These are phyloP conservation scores for Centropus unirufus DNA, from an alignment of 2,113 vertebrate genomes.

Conservation along the genomic window DNA sequence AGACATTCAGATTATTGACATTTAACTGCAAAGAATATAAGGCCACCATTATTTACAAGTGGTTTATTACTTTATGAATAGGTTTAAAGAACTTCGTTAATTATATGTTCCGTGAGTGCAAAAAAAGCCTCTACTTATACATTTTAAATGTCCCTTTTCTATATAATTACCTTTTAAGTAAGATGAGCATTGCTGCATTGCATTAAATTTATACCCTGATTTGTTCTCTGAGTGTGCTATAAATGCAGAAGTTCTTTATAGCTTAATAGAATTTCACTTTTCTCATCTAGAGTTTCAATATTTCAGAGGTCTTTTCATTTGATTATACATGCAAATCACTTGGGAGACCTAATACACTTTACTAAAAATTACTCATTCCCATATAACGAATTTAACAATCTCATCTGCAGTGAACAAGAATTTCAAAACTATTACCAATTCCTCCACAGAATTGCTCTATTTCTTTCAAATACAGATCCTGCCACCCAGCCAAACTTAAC, in stretches of 20 bases:
- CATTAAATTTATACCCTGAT: conserved; percentile 64
- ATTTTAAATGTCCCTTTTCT: conserved; percentile 70
- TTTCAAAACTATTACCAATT: conserved; percentile 1
- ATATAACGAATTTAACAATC: conserved; percentile 53
- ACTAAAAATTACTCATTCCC: conserved; percentile 67
- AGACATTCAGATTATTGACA: conserved; percentile 75
- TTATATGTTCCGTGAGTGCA: conserved; percentile 69
- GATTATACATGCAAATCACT: conserved; percentile 72
- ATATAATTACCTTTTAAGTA: conserved; percentile 75
- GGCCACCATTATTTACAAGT: conserved; percentile 76
- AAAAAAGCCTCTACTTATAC: conserved; percentile 65
- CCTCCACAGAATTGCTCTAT: background rate
- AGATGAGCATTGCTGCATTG: conserved; percentile 68
- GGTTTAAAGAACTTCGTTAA: conserved; percentile 75
- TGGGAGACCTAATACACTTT: conserved; percentile 61
- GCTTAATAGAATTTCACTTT: conserved; percentile 71
- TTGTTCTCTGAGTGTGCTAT: conserved; percentile 55
- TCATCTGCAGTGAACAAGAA: conserved; percentile 42
- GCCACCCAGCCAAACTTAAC: background rate
- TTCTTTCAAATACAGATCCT: conserved; percentile 6
- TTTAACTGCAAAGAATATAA: conserved; percentile 69
- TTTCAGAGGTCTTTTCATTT: conserved; percentile 62
- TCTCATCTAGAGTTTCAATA: conserved; percentile 65
- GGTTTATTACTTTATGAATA: conserved; percentile 77
- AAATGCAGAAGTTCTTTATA: conserved; percentile 67